Percentiles rank a stretch among this genome's conserved stretches.
Evolutionary conservation across 2,113 vertebrate genomes (phyloP).

Genomic region (Aspidoscelis tigris): DNA sequence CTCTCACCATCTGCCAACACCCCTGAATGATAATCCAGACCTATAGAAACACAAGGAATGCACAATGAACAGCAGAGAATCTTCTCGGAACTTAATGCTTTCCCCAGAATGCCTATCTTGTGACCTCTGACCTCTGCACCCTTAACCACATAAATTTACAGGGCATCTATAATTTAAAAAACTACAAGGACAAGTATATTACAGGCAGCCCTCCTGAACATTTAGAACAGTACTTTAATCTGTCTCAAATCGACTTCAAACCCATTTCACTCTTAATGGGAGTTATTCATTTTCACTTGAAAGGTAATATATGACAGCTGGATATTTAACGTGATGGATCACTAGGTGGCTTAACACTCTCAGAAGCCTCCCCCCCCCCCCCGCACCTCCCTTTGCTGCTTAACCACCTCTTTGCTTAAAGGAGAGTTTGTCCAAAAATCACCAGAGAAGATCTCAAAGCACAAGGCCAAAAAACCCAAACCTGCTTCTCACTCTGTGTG

Average conservation of each 20-base stretch:
- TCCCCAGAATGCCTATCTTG: slow-evolving; percentile 64
- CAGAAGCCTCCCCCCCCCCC: slow-evolving; percentile 41
- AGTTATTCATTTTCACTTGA: slow-evolving; percentile 87
- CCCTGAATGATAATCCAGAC: neutral
- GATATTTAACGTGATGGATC: slow-evolving; percentile 83
- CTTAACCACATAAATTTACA: slow-evolving; percentile 73
- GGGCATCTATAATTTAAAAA: slow-evolving; percentile 83
- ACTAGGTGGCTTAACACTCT: slow-evolving; percentile 77
- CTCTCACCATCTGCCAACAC: neutral
- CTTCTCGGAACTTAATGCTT: slow-evolving; percentile 59
- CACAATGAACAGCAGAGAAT: slow-evolving; percentile 47
- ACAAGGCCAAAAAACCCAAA: too few species aligned
- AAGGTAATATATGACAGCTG: slow-evolving; percentile 83
- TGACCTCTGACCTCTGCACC: slow-evolving; percentile 72
- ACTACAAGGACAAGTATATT: slow-evolving; percentile 80
- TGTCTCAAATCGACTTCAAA: slow-evolving; percentile 85
- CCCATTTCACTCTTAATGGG: slow-evolving; percentile 83
- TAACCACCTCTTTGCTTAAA: too few species aligned
- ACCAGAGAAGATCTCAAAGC: neutral
- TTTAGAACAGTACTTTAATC: slow-evolving; percentile 85
- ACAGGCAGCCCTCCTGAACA: slow-evolving; percentile 69
- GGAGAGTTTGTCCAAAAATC: neutral
- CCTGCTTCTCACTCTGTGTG: too few species aligned
- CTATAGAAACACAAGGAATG: neutral
- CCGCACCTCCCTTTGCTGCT: too few species aligned